Base-by-base conservation (phyloP, 2,888 invertebrate species). In the Conchocele bisecta region DNA sequence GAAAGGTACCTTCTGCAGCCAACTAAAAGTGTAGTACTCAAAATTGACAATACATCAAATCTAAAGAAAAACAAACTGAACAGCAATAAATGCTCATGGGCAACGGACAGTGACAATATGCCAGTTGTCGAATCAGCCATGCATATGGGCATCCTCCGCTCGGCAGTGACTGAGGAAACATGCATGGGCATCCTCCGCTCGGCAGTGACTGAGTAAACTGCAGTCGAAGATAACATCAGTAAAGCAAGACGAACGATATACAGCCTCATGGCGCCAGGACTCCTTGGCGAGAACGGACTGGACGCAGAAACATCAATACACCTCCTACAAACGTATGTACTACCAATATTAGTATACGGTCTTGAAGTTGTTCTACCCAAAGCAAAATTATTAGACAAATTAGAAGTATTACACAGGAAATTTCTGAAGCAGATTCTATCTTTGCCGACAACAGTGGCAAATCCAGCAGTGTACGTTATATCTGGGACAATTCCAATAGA, bases 291-390 rank as follows among this genome's bases (percentile, higher is more conserved):
- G 33, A 41, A 20, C 28, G 56, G 56, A 13, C 22, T 56, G 7
- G 56, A 56, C 29, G 15, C 26, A 3, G 17, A 41, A 9, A 53
- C 53, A 53, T 53, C 53, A n/a, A 20, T 53, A 53, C 53, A 53
- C 24, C 17, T 53, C 13, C 33, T 56, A 31, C 20, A 56, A 56
- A 56, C 26, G 15, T 56, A 56, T 41, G 56, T 56, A 3, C 11
- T 53, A 7, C 33, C 53, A 53, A 24, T 53, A 31, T 37, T 53
- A 4, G 13, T 33, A 15, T 60, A 60, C 39, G 50, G 60, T 11
- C 35, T 60, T 13, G 60, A 60, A 26, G 22, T 60, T 2, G n/a
- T 50, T 20, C 15, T 60, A 11, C 60, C 37, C 11, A 35, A 35
- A 35, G 13, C 37, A 35, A 35, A 11, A 11, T 13, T 35, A 11